phyloP scores from a whole-genome alignment of 2,797 vertebrate species.

The Premnoplex brunnescens region DNA sequence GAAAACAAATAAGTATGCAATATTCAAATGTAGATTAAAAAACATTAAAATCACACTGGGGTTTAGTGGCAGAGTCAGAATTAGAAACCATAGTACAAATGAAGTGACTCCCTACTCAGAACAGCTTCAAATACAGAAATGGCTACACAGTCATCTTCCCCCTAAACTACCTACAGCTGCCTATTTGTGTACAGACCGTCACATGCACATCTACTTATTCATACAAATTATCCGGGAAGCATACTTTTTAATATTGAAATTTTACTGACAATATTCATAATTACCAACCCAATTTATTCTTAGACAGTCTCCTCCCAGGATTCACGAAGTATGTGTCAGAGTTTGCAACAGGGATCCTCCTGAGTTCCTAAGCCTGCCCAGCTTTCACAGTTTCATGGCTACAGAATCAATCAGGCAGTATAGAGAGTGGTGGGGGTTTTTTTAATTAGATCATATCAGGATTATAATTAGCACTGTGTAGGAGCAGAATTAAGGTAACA shows the following conservation, averaged over 20 bases:
- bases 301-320: background rate
- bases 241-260: background rate
- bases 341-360: slow-evolving; percentile 27
- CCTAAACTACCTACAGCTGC: background rate
- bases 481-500: slow-evolving; percentile 71
- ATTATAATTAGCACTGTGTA: slow-evolving; percentile 70
- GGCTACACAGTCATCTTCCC: background rate
- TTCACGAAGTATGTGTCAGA: slow-evolving; percentile 23
- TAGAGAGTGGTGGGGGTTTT: background rate
- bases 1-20: slow-evolving; percentile 54
- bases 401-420: slow-evolving; percentile 35
- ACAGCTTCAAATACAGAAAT: background rate
- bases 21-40: slow-evolving; percentile 53
- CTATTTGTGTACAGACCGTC: background rate
- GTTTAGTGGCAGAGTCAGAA: background rate
- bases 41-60: slow-evolving; percentile 43
- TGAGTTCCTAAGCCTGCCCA: background rate
- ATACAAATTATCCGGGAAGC: background rate
- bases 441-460: slow-evolving; percentile 62
- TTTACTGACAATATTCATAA: background rate
- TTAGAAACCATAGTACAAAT: background rate
- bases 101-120: background rate
- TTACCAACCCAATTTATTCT: background rate
- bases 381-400: background rate
- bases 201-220: background rate